Evolutionary conservation across 1,140 invertebrate species (phyloP).

Genomic region (Lepidostoma basale): DNA sequence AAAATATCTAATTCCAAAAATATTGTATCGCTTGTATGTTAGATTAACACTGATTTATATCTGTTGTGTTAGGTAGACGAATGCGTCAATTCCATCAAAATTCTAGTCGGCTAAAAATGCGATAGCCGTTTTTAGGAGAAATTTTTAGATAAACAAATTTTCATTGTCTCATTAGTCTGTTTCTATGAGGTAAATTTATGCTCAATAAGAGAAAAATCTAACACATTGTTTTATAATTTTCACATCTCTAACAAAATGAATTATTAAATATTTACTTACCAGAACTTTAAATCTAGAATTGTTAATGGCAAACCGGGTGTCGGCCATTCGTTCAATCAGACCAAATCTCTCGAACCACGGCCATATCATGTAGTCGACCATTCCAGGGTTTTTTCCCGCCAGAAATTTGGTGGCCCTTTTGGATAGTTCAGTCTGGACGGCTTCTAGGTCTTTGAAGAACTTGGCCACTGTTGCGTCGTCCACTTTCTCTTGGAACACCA

Average conservation of each 20-base stretch:
- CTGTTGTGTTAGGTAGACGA: too few species aligned
- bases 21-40: too few species aligned
- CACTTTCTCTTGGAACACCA: slow-evolving; percentile 10
- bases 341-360: slow-evolving; percentile 81
- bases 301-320: slow-evolving; percentile 54
- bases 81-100: too few species aligned
- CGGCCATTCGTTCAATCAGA: slow-evolving; percentile 56
- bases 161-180: too few species aligned
- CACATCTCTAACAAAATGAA: neutral
- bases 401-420: slow-evolving; percentile 70
- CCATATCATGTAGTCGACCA: slow-evolving; percentile 89
- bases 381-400: slow-evolving; percentile 72
- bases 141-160: too few species aligned
- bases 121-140: too few species aligned
- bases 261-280: slow-evolving; percentile 45
- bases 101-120: too few species aligned
- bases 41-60: too few species aligned
- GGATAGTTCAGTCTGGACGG: slow-evolving; percentile 68
- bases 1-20: too few species aligned
- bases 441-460: slow-evolving; percentile 56
- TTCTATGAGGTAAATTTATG: too few species aligned
- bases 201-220: too few species aligned
- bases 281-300: slow-evolving; percentile 49
- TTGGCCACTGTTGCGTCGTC: neutral
- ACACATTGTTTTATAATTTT: too few species aligned